phyloP scores from a whole-genome alignment of 1,140 invertebrate species.

The Drosophila elegans region DNA sequence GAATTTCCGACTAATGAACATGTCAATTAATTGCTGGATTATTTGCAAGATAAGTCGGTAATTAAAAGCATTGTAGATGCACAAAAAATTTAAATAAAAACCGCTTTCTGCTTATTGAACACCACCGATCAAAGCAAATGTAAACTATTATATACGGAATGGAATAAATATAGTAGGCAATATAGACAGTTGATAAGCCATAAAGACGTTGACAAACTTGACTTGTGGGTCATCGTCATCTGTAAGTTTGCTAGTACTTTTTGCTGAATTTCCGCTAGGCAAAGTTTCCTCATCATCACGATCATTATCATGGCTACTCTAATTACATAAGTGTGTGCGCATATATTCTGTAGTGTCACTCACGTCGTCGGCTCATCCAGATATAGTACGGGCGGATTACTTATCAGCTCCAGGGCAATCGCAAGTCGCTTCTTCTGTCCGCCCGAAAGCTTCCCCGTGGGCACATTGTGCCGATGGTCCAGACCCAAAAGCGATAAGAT shows the following conservation, averaged over 20 bases:
- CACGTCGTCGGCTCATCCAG: constrained; percentile 97
- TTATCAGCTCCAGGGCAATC: constrained; percentile 94
- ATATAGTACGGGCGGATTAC: constrained; percentile 96
- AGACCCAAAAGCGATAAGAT: constrained; percentile 90
- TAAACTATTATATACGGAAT: constrained; percentile 1
- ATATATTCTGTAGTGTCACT: constrained; percentile 67
- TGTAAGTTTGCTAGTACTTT: constrained; percentile 9
- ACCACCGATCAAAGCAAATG: constrained; percentile 8
- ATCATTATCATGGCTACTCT: constrained; percentile 33
- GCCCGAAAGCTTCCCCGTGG: constrained; percentile 91
- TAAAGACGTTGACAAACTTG: constrained; percentile 43
- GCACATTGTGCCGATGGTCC: constrained; percentile 88
- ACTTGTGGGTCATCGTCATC: constrained; percentile 55
- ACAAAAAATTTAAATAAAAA: constrained; percentile 17
- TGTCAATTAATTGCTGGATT: constrained; percentile 9
- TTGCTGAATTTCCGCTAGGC: constrained; percentile 40
- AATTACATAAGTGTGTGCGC: constrained; percentile 35
- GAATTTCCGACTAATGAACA: constrained; percentile 1
- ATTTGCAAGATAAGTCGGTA: constrained; percentile 5
- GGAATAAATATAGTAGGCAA: not conserved
- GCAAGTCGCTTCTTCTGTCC: constrained; percentile 95
- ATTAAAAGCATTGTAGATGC: constrained; percentile 18
- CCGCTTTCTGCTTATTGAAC: constrained; percentile 30
- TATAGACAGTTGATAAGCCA: constrained; percentile 31
- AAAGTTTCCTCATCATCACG: constrained; percentile 30